Base-by-base conservation (phyloP, 2,888 invertebrate species). In the Willowsia nigromaculata region DNA sequence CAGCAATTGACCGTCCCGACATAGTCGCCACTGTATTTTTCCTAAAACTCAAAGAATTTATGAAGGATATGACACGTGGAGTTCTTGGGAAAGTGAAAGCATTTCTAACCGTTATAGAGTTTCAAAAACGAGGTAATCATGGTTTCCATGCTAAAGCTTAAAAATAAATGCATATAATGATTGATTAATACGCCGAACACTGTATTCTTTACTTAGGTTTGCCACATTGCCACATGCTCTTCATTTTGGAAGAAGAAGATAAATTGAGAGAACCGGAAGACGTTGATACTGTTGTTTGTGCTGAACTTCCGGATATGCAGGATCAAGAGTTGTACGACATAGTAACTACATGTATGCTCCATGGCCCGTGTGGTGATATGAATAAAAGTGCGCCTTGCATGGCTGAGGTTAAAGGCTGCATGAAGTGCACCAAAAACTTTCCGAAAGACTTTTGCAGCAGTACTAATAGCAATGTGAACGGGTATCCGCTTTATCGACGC, bases 1-100 rank as follows among this genome's bases (percentile, higher is more conserved):
- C 33, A 50, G 89, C 93, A 5, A 88, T 90, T 56, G 92, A 94
- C 92, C 91, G 94, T 59, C 94, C 93, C 6, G 94, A 94, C 90
- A 88, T 94, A 56, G 92, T 93, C 13, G 93, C 93, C 47, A 92
- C 93, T 82, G 93, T 93, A 30, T 94, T 94, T 91, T 89, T 93
- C 83, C 89, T 93, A 40, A 93, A 93, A 92, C 89, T 93, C 37
- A 92, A 93, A 68, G 92, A 92, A 87, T 89, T 93, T 13, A 11
- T 93, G 43, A 22, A 92, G 30, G 91, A 92, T 62, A 83, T 93
- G 13, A 83, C 86, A 43, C 50, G 80, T 1, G 9, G 90, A n/a
- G 59, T 93, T 6, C 88, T 93, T 25, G 93, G 93, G 7, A 86
- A 68, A 82, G 78, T 90, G 0, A 50, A 56, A 9, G 91, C 90